A percentile compares a stretch with the other conserved stretches of the same genome.
These are phyloP conservation scores for Cyprinodon diabolis DNA, from an alignment of 2,797 vertebrate genomes.

Conservation along the genomic window DNA sequence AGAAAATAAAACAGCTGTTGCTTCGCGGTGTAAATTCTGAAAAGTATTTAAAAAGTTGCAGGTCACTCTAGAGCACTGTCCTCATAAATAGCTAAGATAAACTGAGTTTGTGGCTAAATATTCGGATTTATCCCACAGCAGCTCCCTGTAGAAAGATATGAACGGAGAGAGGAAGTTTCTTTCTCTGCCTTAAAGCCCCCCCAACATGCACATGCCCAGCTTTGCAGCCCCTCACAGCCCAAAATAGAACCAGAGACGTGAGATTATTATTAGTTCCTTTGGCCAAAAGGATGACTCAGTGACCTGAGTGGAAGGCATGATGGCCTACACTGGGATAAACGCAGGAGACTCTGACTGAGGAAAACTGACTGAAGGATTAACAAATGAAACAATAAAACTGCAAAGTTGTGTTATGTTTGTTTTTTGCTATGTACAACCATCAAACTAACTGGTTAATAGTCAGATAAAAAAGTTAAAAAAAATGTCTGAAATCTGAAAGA, in stretches of 20 bases:
- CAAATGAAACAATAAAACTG: not conserved
- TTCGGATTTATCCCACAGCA: constrained; percentile 38
- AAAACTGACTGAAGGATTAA: not conserved
- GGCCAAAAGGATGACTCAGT: constrained; percentile 65
- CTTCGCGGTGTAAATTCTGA: constrained; percentile 4
- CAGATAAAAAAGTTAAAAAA: too few relatives aligned
- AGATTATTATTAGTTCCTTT: constrained; percentile 76
- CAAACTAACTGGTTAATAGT: not conserved
- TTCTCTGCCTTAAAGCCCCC: constrained; percentile 21
- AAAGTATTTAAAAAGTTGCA: constrained; percentile 40
- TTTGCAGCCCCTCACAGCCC: constrained; percentile 34
- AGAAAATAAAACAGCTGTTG: constrained; percentile 4
- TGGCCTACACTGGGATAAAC: constrained; percentile 32
- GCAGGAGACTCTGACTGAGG: not conserved
- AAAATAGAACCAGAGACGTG: constrained; percentile 75
- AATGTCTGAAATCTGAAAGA: not conserved
- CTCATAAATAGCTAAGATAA: not conserved
- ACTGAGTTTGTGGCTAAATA: constrained; percentile 37
- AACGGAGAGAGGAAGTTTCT: constrained; percentile 18
- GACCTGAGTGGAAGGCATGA: constrained; percentile 44
- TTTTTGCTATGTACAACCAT: not conserved
- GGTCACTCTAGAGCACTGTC: not conserved
- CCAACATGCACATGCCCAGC: constrained; percentile 42
- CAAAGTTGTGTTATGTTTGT: not conserved
- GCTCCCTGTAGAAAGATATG: constrained; percentile 7